Evolutionary conservation across 1,140 invertebrate species (phyloP).

Genomic region (Drosophila melanica): DNA sequence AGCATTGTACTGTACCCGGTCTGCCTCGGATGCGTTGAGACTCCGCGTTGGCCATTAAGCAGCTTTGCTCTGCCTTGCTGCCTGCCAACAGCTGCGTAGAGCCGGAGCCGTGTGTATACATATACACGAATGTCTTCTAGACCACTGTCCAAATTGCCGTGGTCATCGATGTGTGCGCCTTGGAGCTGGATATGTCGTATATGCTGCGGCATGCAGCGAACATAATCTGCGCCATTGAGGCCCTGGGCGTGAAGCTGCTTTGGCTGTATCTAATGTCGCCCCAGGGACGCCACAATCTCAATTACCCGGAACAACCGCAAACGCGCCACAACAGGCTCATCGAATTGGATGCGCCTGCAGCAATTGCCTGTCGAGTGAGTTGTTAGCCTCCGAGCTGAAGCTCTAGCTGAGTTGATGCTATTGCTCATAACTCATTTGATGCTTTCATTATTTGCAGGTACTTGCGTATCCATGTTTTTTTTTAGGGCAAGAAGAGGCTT

Average conservation of each 20-base stretch:
- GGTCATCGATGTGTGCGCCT: background rate
- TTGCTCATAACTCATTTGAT: background rate
- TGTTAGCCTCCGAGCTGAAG: background rate
- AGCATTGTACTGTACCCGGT: background rate
- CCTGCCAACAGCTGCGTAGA: background rate
- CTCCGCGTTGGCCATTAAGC: background rate
- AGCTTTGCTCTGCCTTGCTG: background rate
- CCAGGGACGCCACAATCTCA: background rate
- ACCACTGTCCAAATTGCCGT: background rate
- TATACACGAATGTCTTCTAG: background rate
- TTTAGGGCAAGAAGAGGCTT: no score
- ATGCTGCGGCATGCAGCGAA: background rate
- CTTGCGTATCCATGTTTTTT: no score
- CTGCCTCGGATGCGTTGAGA: background rate
- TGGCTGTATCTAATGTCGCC: background rate
- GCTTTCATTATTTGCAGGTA: slow-evolving; percentile 3
- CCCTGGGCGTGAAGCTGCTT: background rate
- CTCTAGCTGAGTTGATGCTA: background rate
- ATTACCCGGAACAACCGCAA: slow-evolving; percentile 3
- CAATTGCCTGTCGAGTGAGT: slow-evolving; percentile 3
- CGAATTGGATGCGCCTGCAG: slow-evolving; percentile 5
- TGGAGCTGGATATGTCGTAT: slow-evolving; percentile 3
- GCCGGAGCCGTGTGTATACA: no score
- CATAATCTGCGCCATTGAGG: background rate
- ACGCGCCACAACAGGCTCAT: background rate